Base-by-base conservation (phyloP, 1,140 invertebrate species). In the Sycophaga agraensis region DNA sequence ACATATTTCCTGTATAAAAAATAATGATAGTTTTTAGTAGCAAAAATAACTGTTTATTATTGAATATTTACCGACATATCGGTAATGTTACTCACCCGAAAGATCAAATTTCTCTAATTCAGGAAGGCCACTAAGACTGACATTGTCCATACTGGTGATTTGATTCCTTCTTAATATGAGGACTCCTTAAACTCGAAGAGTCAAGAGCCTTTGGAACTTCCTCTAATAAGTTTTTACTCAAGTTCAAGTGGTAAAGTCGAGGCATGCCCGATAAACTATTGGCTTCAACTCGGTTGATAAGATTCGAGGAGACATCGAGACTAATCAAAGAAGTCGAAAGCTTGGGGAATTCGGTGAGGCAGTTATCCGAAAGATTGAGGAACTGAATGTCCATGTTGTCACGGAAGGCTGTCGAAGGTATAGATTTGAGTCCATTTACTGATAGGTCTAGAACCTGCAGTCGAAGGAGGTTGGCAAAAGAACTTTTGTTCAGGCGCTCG, bases 351-450 rank as follows among this genome's bases (percentile, higher is more conserved):
- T 66, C 40, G n/a, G 51, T 14, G 12, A 79, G 45, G 16, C 46
- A 82, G 68, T 91, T 91, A 72, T 82, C 84, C 0, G 89, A 89
- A 51, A 89, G 72, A 72, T 89, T 87, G 37, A 89, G 68, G 51
- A 79, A 67, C 65, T 82, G 82, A 1, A 89, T 64, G n/a, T 79
- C 72, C n/a, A 72, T 75, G 12, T 87, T 73, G 1, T 82, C 81
- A 22, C 70, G 67, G 65, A 90, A 89, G 2, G 84, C 81, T 45
- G 81, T 77, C 16, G 73, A 67, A 55, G 84, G 81, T 16, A 90
- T 67, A 0, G 73, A 64, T 4, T 80, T 81, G 8, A 90, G 79
- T 37, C 81, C 81, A 70, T 89, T 89, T 24, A 78, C 75, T 0
- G 88, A 89, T 26, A 90, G 69, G 76, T 89, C 87, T 7, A 90